phyloP scores from a whole-genome alignment of 2,888 invertebrate species.

The Cephus runcator region DNA sequence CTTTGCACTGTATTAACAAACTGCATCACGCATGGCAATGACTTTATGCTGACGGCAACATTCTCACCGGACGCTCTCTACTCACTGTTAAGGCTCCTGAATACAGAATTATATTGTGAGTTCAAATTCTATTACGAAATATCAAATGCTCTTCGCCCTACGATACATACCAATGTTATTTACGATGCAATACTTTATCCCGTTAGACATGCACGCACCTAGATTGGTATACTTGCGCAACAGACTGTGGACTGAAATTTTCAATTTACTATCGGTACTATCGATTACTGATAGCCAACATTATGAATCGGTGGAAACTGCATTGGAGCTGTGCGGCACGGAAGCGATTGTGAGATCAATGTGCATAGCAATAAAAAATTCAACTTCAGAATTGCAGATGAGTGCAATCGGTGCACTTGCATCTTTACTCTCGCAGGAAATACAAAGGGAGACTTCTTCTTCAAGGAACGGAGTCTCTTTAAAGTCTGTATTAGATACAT shows the following conservation, averaged over 20 bases:
- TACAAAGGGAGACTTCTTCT: slow-evolving; percentile 40
- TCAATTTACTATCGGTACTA: slow-evolving; percentile 63
- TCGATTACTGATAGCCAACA: slow-evolving; percentile 55
- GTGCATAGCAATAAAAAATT: slow-evolving; percentile 43
- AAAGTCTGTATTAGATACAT: slow-evolving; percentile 42
- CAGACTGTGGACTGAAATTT: slow-evolving; percentile 66
- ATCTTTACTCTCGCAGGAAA: slow-evolving; percentile 53
- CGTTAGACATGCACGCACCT: slow-evolving; percentile 56
- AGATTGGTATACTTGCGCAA: slow-evolving; percentile 66
- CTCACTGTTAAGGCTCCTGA: slow-evolving; percentile 63
- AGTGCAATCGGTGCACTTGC: slow-evolving; percentile 53
- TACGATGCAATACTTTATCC: not conserved
- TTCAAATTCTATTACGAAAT: slow-evolving; percentile 26
- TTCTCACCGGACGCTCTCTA: slow-evolving; percentile 67
- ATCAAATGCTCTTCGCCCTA: not conserved
- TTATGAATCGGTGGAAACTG: slow-evolving; percentile 49
- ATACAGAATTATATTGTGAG: slow-evolving; percentile 66
- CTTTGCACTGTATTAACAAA: slow-evolving; percentile 66
- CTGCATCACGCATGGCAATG: slow-evolving; percentile 59
- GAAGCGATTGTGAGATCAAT: slow-evolving; percentile 45
- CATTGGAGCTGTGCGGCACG: slow-evolving; percentile 44
- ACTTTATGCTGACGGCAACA: slow-evolving; percentile 61
- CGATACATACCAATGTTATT: not conserved
- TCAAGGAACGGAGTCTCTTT: slow-evolving; percentile 30
- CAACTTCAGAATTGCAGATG: slow-evolving; percentile 47